phyloP scores from a whole-genome alignment of 2,888 invertebrate genomes.

The Apeira syringaria region DNA sequence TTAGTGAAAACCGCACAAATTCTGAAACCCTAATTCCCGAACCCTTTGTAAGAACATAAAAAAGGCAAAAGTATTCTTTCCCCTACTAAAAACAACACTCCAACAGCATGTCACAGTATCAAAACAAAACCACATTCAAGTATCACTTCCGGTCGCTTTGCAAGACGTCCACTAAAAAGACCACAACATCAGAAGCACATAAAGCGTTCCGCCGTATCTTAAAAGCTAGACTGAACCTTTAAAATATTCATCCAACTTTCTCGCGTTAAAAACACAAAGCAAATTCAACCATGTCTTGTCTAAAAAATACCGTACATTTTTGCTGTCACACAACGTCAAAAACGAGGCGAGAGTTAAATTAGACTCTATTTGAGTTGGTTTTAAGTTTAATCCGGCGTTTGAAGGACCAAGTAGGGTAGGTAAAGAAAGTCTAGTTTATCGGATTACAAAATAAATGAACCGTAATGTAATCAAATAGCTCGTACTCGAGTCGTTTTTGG shows the following conservation, averaged over 20 bases:
- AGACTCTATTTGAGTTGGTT: slow-evolving; percentile 1
- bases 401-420: background rate
- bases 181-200: slow-evolving; percentile 4
- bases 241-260: slow-evolving; percentile 21
- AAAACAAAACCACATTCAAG: background rate
- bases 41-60: too few species aligned
- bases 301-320: background rate
- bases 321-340: background rate
- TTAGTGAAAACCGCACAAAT: too few species aligned
- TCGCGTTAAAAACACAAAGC: background rate
- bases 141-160: background rate
- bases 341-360: slow-evolving; percentile 1
- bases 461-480: slow-evolving; percentile 34
- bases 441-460: slow-evolving; percentile 44
- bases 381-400: slow-evolving; percentile 4
- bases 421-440: slow-evolving; percentile 19
- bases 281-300: slow-evolving; percentile 7
- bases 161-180: slow-evolving; percentile 3
- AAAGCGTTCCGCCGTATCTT: slow-evolving; percentile 11
- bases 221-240: slow-evolving; percentile 7
- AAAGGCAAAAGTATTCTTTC: too few species aligned
- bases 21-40: too few species aligned
- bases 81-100: too few species aligned
- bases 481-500: slow-evolving; percentile 8
- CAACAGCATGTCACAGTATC: too few species aligned